These are phyloP conservation scores for Thunnus thynnus DNA, from an alignment of 2,113 vertebrate species.

Conservation along the genomic window DNA sequence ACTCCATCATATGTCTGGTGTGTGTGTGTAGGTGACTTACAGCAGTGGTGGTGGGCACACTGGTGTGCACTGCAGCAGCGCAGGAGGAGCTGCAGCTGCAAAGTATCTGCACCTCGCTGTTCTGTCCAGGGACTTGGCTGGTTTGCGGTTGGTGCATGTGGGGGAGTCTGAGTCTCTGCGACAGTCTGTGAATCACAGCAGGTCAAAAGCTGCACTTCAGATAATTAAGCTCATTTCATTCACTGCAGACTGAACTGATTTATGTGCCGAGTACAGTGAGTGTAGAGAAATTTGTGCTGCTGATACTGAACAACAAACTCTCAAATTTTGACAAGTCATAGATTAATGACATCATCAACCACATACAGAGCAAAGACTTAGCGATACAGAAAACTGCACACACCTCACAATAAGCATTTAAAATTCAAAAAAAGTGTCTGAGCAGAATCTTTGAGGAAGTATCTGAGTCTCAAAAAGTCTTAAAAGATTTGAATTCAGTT, in stretches of 20 bases:
- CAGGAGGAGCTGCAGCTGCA: slow-evolving; percentile 57
- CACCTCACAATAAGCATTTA: neutral
- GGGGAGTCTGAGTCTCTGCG: slow-evolving; percentile 12
- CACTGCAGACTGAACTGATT: slow-evolving; percentile 9
- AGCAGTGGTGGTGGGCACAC: slow-evolving; percentile 78
- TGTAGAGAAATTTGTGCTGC: neutral
- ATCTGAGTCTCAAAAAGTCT: too few species aligned
- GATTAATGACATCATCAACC: neutral
- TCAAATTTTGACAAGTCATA: neutral
- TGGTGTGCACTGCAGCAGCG: slow-evolving; percentile 79
- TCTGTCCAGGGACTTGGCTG: slow-evolving; percentile 23
- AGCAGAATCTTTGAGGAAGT: neutral
- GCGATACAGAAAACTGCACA: neutral
- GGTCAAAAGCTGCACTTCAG: neutral
- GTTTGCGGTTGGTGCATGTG: slow-evolving; percentile 22
- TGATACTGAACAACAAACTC: neutral
- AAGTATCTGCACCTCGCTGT: slow-evolving; percentile 61
- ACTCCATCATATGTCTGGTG: neutral
- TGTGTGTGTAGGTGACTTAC: slow-evolving; percentile 67
- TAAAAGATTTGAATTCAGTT: too few species aligned
- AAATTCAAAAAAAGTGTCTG: neutral
- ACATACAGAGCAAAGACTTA: neutral
- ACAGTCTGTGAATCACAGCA: slow-evolving; percentile 50
- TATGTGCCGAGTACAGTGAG: neutral
- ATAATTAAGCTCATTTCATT: slow-evolving; percentile 22